phyloP scores from a whole-genome alignment of 2,113 vertebrate species.

The Ivindomyrus marchei region DNA sequence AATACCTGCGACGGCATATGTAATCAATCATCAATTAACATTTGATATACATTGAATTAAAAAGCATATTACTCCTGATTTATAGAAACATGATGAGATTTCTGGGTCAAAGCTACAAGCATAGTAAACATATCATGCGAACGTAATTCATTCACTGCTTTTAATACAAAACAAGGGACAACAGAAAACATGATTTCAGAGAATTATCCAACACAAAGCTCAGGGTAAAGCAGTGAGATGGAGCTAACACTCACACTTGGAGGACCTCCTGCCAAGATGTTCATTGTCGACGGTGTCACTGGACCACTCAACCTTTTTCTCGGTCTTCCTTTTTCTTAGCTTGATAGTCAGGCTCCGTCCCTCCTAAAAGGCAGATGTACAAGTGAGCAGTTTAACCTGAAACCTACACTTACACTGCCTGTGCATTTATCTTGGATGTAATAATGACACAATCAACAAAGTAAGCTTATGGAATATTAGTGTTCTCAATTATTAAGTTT shows the following conservation, averaged over 20 bases:
- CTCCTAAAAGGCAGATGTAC: conserved; percentile 55
- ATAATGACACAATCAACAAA: background rate
- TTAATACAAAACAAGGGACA: background rate
- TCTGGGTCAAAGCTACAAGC: background rate
- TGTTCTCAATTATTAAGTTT: background rate
- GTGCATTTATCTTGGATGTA: background rate
- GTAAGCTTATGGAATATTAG: background rate
- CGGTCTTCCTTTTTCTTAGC: conserved; percentile 82
- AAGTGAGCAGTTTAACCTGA: background rate
- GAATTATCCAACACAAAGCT: background rate
- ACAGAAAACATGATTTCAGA: background rate
- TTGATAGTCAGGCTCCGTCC: conserved; percentile 83
- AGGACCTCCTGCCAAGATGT: conserved; percentile 81
- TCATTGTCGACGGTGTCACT: conserved; percentile 90
- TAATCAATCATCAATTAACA: background rate
- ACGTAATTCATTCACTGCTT: background rate
- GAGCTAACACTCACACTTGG: conserved; percentile 72
- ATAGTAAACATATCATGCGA: background rate
- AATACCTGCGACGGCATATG: background rate
- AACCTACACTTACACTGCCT: background rate
- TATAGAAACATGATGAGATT: background rate
- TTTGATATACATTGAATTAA: background rate
- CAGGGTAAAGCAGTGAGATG: background rate
- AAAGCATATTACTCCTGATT: background rate
- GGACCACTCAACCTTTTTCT: conserved; percentile 89